These are phyloP conservation scores for Euzetes globulus DNA, from an alignment of 2,888 invertebrate species.

Conservation along the genomic window DNA sequence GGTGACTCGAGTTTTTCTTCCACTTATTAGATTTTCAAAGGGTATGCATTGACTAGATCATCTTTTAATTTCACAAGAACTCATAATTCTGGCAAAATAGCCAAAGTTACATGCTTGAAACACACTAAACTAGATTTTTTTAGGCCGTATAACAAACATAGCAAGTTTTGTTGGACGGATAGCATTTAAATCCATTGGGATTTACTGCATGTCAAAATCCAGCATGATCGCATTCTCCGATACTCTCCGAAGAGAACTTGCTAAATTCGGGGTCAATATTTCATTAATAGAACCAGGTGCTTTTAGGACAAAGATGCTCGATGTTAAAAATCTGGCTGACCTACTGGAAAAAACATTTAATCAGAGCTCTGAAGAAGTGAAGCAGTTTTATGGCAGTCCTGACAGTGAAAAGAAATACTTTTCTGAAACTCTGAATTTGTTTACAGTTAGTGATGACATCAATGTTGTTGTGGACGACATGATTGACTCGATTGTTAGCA, in stretches of 20 bases:
- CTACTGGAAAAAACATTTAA: not conserved
- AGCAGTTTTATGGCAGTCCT: not conserved
- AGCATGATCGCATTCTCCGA: conserved; percentile 45
- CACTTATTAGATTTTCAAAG: conserved; percentile 43
- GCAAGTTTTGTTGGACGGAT: conserved; percentile 42
- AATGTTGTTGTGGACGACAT: too few species aligned
- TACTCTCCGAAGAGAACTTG: conserved; percentile 44
- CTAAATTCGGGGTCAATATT: conserved; percentile 40
- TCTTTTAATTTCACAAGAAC: not conserved
- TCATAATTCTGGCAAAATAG: too few species aligned
- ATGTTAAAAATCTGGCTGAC: too few species aligned
- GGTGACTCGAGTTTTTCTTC: conserved; percentile 45
- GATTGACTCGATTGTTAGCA: too few species aligned
- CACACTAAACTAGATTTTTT: too few species aligned
- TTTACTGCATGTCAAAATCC: conserved; percentile 45
- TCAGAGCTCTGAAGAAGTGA: not conserved
- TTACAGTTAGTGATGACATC: too few species aligned
- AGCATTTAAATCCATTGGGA: not conserved
- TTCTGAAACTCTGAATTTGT: too few species aligned
- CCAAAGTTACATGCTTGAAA: too few species aligned
- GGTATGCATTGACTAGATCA: too few species aligned
- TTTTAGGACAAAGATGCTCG: conserved; percentile 42
- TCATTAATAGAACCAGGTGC: conserved; percentile 44
- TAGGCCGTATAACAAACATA: conserved; percentile 42
- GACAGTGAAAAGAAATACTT: too few species aligned